A percentile compares a stretch with the other conserved stretches of the same genome.
Conservation (phyloP, 1,140 invertebrate genomes). For the Catajapyx aquilonaris region DNA sequence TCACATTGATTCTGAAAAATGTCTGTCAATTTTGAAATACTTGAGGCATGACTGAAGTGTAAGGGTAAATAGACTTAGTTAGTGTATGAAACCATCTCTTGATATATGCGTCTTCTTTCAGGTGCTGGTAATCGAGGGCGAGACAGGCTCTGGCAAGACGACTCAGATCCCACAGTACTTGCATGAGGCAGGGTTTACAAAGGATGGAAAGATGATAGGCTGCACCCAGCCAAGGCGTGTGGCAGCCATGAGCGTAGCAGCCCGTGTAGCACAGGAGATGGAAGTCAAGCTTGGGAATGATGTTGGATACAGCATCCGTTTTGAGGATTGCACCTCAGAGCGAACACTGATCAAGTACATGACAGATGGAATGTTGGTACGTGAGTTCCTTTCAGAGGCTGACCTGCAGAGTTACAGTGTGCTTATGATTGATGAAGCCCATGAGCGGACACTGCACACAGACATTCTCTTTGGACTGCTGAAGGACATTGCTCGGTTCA, state of each 20-base stretch:
- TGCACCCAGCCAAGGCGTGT: constrained; percentile 56
- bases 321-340: constrained; percentile 59
- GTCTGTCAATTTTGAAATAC: constrained; percentile 3
- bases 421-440: constrained; percentile 99
- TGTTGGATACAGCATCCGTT: constrained; percentile 56
- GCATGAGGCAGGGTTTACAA: constrained; percentile 70
- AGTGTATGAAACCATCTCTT: constrained; percentile 1
- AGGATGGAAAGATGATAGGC: constrained; percentile 57
- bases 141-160: constrained; percentile 95
- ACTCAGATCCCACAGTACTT: constrained; percentile 98
- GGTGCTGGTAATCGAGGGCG: constrained; percentile 90
- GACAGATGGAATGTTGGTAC: constrained; percentile 95
- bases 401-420: constrained; percentile 87
- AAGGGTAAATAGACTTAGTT: too few relatives aligned
- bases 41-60: too few relatives aligned
- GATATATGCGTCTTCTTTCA: constrained; percentile 12
- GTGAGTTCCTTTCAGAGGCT: constrained; percentile 94
- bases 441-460: constrained; percentile 93
- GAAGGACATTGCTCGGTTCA: constrained; percentile 90
- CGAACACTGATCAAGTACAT: constrained; percentile 86
- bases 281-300: constrained; percentile 43
- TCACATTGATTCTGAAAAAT: not conserved
- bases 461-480: constrained; percentile 97
- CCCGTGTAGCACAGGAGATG: constrained; percentile 50
- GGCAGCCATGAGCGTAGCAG: constrained; percentile 58